phyloP scores from a whole-genome alignment of 2,888 invertebrate genomes.

The Scaeva pyrastri region DNA sequence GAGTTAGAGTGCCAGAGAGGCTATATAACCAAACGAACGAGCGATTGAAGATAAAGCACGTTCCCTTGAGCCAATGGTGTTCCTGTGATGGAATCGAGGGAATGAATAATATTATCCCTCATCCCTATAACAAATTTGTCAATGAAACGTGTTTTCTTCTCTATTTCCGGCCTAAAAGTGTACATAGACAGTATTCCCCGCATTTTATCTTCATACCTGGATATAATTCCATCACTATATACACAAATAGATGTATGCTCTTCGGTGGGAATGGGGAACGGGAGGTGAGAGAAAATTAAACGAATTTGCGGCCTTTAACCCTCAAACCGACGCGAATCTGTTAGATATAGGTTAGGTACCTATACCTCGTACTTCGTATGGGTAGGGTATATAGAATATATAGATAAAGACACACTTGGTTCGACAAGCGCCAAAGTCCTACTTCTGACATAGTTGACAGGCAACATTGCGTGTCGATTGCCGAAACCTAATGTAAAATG shows the following conservation, averaged over 20 bases:
- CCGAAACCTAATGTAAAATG: slow-evolving; percentile 20
- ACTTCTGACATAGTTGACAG: slow-evolving; percentile 10
- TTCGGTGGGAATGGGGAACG: no score
- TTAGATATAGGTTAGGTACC: neutral
- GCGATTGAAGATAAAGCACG: slow-evolving; percentile 68
- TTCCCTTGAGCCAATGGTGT: slow-evolving; percentile 18
- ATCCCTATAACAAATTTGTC: slow-evolving; percentile 47
- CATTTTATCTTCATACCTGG: slow-evolving; percentile 38
- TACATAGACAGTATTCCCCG: neutral
- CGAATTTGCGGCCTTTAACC: slow-evolving; percentile 51
- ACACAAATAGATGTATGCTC: neutral
- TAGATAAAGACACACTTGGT: slow-evolving; percentile 8
- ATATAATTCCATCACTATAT: slow-evolving; percentile 23
- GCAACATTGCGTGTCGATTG: slow-evolving; percentile 12
- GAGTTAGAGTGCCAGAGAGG: neutral
- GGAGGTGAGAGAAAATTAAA: slow-evolving; percentile 34
- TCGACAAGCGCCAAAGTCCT: slow-evolving; percentile 5
- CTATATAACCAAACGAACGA: slow-evolving; percentile 32
- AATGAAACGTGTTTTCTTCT: slow-evolving; percentile 58
- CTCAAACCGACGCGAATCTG: slow-evolving; percentile 13
- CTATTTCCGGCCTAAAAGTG: slow-evolving; percentile 47
- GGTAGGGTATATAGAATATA: no score
- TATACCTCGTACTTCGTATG: no score
- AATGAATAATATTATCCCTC: slow-evolving; percentile 49
- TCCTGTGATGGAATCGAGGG: slow-evolving; percentile 38